These are phyloP conservation scores for Antennarius striatus DNA, from an alignment of 2,113 vertebrate genomes.

Conservation along the genomic window DNA sequence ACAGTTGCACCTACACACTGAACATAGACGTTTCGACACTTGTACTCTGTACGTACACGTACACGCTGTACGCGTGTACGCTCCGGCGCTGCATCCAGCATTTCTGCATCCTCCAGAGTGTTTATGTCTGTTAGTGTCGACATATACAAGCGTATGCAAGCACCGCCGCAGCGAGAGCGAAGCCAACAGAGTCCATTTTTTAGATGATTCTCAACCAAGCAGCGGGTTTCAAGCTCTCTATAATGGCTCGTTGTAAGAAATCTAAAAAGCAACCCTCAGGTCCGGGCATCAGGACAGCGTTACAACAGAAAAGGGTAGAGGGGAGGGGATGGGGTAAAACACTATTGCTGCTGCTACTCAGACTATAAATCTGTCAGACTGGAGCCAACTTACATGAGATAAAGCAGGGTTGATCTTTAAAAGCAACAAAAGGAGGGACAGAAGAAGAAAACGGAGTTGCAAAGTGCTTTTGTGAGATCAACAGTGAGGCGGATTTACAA, in stretches of 20 bases:
- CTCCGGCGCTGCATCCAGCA: neutral
- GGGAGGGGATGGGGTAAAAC: slow-evolving; percentile 1
- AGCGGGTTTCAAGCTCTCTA: slow-evolving; percentile 49
- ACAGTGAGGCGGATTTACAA: slow-evolving; percentile 41
- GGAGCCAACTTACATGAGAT: slow-evolving; percentile 45
- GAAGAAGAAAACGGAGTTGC: slow-evolving; percentile 23
- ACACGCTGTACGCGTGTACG: neutral
- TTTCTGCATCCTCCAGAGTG: slow-evolving; percentile 17
- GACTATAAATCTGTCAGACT: slow-evolving; percentile 46
- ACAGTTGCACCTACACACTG: slow-evolving; percentile 4
- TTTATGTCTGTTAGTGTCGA: slow-evolving; percentile 52
- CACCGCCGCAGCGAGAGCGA: slow-evolving; percentile 31
- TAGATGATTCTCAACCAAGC: slow-evolving; percentile 51
- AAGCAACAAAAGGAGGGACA: slow-evolving; percentile 21
- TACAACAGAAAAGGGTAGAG: slow-evolving; percentile 12
- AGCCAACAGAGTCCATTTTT: slow-evolving; percentile 56
- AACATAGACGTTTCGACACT: slow-evolving; percentile 5
- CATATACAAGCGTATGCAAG: slow-evolving; percentile 52
- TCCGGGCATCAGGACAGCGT: slow-evolving; percentile 28
- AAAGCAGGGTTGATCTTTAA: slow-evolving; percentile 34
- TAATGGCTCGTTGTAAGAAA: slow-evolving; percentile 61
- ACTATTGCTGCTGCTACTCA: slow-evolving; percentile 37
- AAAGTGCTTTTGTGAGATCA: slow-evolving; percentile 30
- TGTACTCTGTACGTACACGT: neutral
- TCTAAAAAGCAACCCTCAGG: slow-evolving; percentile 45